phyloP scores from a whole-genome alignment of 2,113 vertebrate genomes.

The Sigmodon hispidus region DNA sequence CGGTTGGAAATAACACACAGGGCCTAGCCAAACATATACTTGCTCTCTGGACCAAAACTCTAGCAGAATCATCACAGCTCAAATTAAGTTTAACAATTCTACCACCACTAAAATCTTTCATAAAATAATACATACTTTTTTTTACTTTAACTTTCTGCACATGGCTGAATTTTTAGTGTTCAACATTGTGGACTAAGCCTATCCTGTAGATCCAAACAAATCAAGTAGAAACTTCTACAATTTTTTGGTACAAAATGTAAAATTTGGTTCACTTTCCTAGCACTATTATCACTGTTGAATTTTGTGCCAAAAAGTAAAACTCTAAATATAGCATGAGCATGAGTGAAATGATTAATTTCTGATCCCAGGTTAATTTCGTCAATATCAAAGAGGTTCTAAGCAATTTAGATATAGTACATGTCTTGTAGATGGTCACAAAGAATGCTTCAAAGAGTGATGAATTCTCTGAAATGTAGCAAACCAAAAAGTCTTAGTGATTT shows the following conservation, averaged over 20 bases:
- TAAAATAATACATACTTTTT: neutral
- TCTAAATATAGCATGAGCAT: neutral
- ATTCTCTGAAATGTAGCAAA: conserved; percentile 23
- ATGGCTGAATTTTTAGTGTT: neutral
- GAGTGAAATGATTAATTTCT: neutral
- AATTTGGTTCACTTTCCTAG: conserved; percentile 25
- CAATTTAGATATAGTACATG: neutral
- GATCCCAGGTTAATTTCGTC: conserved; percentile 19
- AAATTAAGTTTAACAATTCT: conserved; percentile 48
- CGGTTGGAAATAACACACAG: conserved; percentile 44
- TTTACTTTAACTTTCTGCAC: conserved; percentile 15
- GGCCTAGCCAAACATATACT: conserved; percentile 39
- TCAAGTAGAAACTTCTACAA: conserved; percentile 12
- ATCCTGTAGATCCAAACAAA: conserved; percentile 38
- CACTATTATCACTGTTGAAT: neutral
- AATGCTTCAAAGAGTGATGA: neutral
- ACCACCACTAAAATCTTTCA: neutral
- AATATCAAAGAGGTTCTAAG: conserved; percentile 10
- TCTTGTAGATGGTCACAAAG: neutral
- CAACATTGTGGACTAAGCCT: neutral
- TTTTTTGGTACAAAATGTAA: neutral
- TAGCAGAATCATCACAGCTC: conserved; percentile 52
- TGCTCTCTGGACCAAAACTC: neutral
- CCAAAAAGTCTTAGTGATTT: neutral
- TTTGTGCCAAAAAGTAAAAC: conserved; percentile 31